Conservation (phyloP, 2,113 vertebrate genomes). For the Rhinogobius similis region DNA sequence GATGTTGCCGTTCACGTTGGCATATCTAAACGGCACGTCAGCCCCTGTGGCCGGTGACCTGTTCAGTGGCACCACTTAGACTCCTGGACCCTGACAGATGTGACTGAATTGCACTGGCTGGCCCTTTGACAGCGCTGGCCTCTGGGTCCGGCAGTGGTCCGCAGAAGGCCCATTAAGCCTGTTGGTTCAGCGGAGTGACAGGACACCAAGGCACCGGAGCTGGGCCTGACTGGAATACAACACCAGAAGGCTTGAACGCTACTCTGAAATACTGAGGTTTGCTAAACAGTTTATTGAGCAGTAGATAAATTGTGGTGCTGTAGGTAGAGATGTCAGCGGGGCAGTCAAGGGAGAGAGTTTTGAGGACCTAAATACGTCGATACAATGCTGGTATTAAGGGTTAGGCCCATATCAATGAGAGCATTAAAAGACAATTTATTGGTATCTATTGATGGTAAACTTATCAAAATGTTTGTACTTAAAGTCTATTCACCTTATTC, state of each 20-base stretch:
- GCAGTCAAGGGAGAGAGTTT: neutral
- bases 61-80: constrained; percentile 4
- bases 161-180: neutral
- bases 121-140: neutral
- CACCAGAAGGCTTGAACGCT: neutral
- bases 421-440: too few relatives aligned
- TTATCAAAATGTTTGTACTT: too few relatives aligned
- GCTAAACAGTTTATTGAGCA: too few relatives aligned
- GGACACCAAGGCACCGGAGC: neutral
- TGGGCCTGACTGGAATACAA: neutral
- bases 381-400: too few relatives aligned
- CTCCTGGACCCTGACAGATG: neutral
- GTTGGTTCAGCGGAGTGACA: neutral
- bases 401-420: too few relatives aligned
- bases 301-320: too few relatives aligned
- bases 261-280: neutral
- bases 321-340: neutral
- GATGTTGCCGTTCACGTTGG: neutral
- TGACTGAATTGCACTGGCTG: neutral
- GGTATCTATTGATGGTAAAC: too few relatives aligned
- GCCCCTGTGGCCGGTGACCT: neutral
- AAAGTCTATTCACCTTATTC: too few relatives aligned
- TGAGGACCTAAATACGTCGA: too few relatives aligned
- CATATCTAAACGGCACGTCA: neutral
- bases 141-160: neutral